Evolutionary conservation across 2,888 invertebrate species (phyloP).

Genomic region (Spisula subtruncata): DNA sequence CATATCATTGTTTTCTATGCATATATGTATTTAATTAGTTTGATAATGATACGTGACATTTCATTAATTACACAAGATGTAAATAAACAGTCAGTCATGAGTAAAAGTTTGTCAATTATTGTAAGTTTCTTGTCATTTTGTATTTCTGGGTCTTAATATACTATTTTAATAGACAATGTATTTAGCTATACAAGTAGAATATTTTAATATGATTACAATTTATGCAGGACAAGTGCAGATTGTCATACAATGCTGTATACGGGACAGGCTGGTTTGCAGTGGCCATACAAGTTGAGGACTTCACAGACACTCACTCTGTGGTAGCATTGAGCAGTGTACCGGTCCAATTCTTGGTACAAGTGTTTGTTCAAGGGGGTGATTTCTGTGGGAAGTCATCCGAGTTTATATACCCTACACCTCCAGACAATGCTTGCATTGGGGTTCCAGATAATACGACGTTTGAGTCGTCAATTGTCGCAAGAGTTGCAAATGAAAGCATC

Average conservation of each 20-base stretch:
- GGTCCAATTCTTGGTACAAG: conserved; percentile 55
- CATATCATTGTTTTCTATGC: too few relatives aligned
- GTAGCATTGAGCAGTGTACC: conserved; percentile 53
- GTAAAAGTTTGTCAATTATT: too few relatives aligned
- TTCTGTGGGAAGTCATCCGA: conserved; percentile 31
- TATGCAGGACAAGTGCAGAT: conserved; percentile 21
- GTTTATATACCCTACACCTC: conserved; percentile 49
- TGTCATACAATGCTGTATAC: conserved; percentile 37
- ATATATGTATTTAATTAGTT: too few relatives aligned
- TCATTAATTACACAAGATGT: too few relatives aligned
- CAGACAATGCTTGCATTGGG: conserved; percentile 44
- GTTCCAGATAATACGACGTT: neutral
- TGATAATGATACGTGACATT: too few relatives aligned
- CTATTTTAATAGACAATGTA: too few relatives aligned
- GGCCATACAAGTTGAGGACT: conserved; percentile 61
- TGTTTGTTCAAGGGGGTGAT: conserved; percentile 2
- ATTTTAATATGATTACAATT: neutral
- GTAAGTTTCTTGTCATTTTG: too few relatives aligned
- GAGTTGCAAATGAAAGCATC: conserved; percentile 1
- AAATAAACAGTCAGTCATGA: too few relatives aligned
- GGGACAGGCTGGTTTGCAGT: conserved; percentile 57
- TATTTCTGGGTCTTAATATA: too few relatives aligned
- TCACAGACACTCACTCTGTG: neutral
- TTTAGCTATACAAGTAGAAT: neutral
- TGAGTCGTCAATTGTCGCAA: conserved; percentile 25